These are phyloP conservation scores for Portevinia maculata DNA, from an alignment of 2,888 invertebrate species.

Conservation along the genomic window DNA sequence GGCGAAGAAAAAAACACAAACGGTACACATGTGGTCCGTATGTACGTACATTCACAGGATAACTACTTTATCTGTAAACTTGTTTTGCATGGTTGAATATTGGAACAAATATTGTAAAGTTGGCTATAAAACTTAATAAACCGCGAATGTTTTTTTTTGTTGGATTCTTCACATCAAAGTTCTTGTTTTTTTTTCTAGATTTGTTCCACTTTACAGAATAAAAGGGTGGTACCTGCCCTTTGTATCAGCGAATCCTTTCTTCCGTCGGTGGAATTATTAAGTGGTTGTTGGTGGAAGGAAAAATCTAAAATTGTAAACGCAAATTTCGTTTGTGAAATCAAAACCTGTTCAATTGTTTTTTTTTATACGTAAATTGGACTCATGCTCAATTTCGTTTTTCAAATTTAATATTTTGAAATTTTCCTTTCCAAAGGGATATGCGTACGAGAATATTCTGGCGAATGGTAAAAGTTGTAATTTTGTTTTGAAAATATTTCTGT, in stretches of 20 bases:
- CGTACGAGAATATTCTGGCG: neutral
- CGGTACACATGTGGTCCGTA: constrained; percentile 36
- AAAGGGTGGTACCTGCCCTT: constrained; percentile 58
- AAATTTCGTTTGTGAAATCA: constrained; percentile 68
- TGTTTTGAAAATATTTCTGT: constrained; percentile 24
- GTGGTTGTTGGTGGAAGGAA: constrained; percentile 34
- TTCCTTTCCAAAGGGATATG: neutral
- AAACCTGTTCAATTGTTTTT: constrained; percentile 51
- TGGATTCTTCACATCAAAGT: constrained; percentile 46
- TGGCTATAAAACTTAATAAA: constrained; percentile 70
- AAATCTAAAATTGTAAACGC: constrained; percentile 57
- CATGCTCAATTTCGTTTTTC: constrained; percentile 46
- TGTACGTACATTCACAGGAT: constrained; percentile 47
- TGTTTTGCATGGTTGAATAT: constrained; percentile 42
- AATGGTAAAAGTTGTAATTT: constrained; percentile 25
- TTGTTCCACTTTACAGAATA: constrained; percentile 16
- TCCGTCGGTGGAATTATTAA: constrained; percentile 59
- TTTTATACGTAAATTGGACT: constrained; percentile 33
- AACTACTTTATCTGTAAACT: constrained; percentile 58
- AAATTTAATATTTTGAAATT: constrained; percentile 44
- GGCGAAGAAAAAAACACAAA: neutral
- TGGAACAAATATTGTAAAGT: constrained; percentile 58
- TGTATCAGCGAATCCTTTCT: constrained; percentile 19
- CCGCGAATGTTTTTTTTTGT: constrained; percentile 60
- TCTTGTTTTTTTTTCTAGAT: constrained; percentile 42